Base-by-base conservation (phyloP, 1,140 invertebrate species). In the Drosophila equinoxialis region DNA sequence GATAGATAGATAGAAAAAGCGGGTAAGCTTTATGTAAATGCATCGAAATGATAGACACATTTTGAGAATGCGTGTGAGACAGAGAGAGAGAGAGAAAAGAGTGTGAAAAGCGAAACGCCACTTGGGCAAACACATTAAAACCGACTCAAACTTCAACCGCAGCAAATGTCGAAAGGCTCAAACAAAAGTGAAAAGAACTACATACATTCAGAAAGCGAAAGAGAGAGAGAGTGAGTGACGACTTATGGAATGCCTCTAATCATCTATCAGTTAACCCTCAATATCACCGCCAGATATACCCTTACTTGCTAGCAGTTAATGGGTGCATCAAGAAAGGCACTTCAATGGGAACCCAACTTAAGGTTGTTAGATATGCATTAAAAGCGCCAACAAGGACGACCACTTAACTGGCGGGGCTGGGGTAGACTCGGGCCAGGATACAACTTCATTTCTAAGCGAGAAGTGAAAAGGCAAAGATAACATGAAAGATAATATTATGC, bases 391-490 rank as follows among this genome's bases (percentile, higher is more conserved):
- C 6, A 41, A 41, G 11, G 71, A 42, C 42, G 48, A 41, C 84
- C 80, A 87, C 84, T 87, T 87, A 89, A 89, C 80, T 74, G 80
- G 11, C 37, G 37, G 37, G 35, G 35, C 8, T 8, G 35, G 35
- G 35, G 35, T 37, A 37, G 35, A 30, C 30, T 30, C 75, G 37
- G 11, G 37, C 11, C 8, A 13, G 81, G 80, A 78, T 78, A 89
- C 84, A 84, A 84, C 84, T 87, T 84, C 84, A 87, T 87, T 81
- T 87, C 78, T 60, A 48, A 58, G 67, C 54, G 68, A 62, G 37
- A 86, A 83, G 79, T 84, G 80, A 83, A 87, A 86, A 79, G 79
- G 84, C 83, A 89, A 83, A 87, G 83, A 87, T 89, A 87, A 87
- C 84, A 90, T 77, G 66, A 87, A 87, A 78, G 84, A 87, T 87